Percentiles rank a stretch among this genome's conserved stretches.
Evolutionary conservation across 2,113 vertebrate species (phyloP).

Genomic region (Alectura lathami): DNA sequence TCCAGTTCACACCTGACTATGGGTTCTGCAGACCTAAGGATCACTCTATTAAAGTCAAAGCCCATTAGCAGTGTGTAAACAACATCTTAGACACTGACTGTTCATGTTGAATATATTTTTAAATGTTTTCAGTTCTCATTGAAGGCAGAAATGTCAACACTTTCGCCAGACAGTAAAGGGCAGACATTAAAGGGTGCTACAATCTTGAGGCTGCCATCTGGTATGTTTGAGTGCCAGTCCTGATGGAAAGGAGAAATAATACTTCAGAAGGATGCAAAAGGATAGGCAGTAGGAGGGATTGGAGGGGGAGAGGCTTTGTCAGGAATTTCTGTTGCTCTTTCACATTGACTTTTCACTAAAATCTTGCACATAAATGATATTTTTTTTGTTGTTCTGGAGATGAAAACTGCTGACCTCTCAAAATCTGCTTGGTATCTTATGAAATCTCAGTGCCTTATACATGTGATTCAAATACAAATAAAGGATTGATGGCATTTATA

Average conservation of each 20-base stretch:
- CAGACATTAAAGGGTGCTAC: slow-evolving; percentile 81
- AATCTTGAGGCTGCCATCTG: slow-evolving; percentile 81
- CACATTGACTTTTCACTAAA: slow-evolving; percentile 46
- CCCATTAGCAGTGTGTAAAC: slow-evolving; percentile 72
- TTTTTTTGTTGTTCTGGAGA: not conserved
- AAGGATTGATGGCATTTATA: slow-evolving; percentile 64
- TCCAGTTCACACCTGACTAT: slow-evolving; percentile 57
- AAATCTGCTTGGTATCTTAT: slow-evolving; percentile 56
- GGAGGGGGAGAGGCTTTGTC: slow-evolving; percentile 31
- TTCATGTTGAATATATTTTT: slow-evolving; percentile 74
- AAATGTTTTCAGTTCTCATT: slow-evolving; percentile 80
- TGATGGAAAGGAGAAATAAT: slow-evolving; percentile 69
- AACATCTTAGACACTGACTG: slow-evolving; percentile 73
- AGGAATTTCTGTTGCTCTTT: slow-evolving; percentile 59
- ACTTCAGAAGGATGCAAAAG: slow-evolving; percentile 75
- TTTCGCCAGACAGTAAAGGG: slow-evolving; percentile 80
- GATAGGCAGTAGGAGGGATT: slow-evolving; percentile 57
- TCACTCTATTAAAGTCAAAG: slow-evolving; percentile 68
- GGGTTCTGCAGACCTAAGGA: slow-evolving; percentile 54
- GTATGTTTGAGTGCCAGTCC: slow-evolving; percentile 76
- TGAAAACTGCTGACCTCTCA: slow-evolving; percentile 53
- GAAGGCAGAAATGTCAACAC: slow-evolving; percentile 81
- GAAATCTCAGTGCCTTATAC: slow-evolving; percentile 40
- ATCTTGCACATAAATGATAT: not conserved
- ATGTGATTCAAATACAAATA: slow-evolving; percentile 69